Evolutionary conservation across 2,113 vertebrate genomes (phyloP), one percentile per base, ranked within the genome.

Genomic region (Ceuthmochares aereus): DNA sequence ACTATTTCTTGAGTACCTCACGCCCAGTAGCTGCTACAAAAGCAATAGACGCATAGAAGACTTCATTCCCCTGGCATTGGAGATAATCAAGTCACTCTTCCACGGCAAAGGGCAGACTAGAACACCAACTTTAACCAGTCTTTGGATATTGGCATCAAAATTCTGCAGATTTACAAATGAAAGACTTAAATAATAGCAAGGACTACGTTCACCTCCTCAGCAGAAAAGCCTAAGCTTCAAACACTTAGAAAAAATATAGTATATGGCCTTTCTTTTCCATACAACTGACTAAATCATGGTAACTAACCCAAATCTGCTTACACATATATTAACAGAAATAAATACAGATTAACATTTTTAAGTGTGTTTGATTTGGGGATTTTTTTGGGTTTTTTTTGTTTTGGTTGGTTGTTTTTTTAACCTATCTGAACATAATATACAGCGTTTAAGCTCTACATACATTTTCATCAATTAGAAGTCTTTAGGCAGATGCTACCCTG

Each of bases 291-390:
- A 67, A 49, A 59, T 89, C 68, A 22, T 0, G 47, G 72, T 37
- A 89, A 91, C 58, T n/a, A 94, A n/a, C 36, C 29, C 21, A 72
- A 59, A 63, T 9, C 37, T 63, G 32, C 42, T 59, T 72, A 58
- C 54, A 16, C 27, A 3, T 6, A 20, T 20, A n/a, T 40, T 54
- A 75, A 36, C 4, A 85, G 4, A 58, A 85, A 78, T 4, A 58
- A 85, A 78, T 4, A 26, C 0, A 1, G 21, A 60, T 1, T 0
- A 59, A 63, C 18, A 18, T 30, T 25, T 72, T 13, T 4, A 52
- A 77, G 26, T 47, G 47, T 29, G 26, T 29, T 67, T 42, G 22
- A n/a, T 58, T 22, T 7, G 27, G 29, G 15, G 3, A 1, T 5
- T 27, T 22, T 49, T 40, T 40, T 40, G 40, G 40, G 22, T 49